These are phyloP conservation scores for Enteromius afrohamiltoni DNA, from an alignment of 2,797 vertebrate genomes.

Conservation along the genomic window DNA sequence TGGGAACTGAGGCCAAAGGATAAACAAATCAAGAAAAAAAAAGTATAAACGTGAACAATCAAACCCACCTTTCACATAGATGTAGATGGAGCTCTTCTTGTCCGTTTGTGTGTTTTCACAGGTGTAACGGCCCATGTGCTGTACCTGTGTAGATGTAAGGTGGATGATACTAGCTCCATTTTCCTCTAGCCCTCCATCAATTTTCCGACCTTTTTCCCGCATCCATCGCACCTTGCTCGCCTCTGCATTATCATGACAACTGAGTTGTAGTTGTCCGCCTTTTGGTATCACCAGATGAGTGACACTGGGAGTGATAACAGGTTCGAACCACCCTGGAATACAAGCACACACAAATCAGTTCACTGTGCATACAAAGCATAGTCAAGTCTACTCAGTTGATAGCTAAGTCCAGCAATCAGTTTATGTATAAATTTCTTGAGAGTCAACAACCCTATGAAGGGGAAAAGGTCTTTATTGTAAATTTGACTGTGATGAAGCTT, in stretches of 20 bases:
- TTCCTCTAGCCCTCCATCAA: constrained; percentile 72
- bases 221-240: constrained; percentile 78
- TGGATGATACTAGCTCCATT: constrained; percentile 61
- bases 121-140: constrained; percentile 84
- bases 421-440: not conserved
- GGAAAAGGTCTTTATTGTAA: not conserved
- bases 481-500: not conserved
- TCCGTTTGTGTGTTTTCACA: constrained; percentile 79
- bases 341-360: constrained; percentile 19
- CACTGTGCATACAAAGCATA: not conserved
- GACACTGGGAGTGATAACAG: constrained; percentile 75
- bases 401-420: not conserved
- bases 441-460: not conserved
- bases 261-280: constrained; percentile 78
- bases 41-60: not conserved
- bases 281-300: constrained; percentile 80
- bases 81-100: constrained; percentile 83
- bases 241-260: constrained; percentile 75
- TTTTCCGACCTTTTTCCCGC: constrained; percentile 72
- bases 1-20: constrained; percentile 10
- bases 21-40: constrained; percentile 21
- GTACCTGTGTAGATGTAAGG: constrained; percentile 68
- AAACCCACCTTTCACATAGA: constrained; percentile 90
- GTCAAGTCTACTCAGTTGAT: not conserved
- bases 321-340: constrained; percentile 70